Conservation (phyloP, 2,797 vertebrate species). For the Orientallactaga sibirica region DNA sequence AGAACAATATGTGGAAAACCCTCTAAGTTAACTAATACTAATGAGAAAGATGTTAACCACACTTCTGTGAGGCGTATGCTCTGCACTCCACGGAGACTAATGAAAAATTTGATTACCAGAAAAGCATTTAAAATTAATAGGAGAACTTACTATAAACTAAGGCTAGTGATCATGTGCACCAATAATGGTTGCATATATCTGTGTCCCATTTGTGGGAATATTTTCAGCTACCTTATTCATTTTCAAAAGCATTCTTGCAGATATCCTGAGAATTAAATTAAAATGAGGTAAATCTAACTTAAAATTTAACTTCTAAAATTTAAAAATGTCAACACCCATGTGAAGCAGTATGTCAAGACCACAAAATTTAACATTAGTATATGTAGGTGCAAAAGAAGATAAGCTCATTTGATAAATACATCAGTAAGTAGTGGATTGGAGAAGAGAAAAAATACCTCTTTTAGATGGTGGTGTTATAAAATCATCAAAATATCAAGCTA, state of each 20-base stretch:
- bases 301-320: neutral
- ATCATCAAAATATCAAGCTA: neutral
- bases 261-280: neutral
- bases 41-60: neutral
- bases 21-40: neutral
- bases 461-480: neutral
- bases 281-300: neutral
- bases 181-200: constrained; percentile 39
- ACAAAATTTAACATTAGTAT: constrained; percentile 6
- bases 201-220: constrained; percentile 1
- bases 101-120: neutral
- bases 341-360: neutral
- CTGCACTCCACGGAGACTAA: neutral
- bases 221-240: constrained; percentile 23
- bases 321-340: neutral
- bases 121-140: neutral
- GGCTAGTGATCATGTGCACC: neutral
- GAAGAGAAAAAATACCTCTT: neutral
- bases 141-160: neutral
- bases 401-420: neutral
- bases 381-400: constrained; percentile 1
- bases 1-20: neutral
- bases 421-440: neutral
- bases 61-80: neutral
- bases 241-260: constrained; percentile 46